A percentile compares a stretch with the other conserved stretches of the same genome.
Evolutionary conservation across 2,888 invertebrate species (phyloP).

Genomic region (Drosophila flavopinicola): DNA sequence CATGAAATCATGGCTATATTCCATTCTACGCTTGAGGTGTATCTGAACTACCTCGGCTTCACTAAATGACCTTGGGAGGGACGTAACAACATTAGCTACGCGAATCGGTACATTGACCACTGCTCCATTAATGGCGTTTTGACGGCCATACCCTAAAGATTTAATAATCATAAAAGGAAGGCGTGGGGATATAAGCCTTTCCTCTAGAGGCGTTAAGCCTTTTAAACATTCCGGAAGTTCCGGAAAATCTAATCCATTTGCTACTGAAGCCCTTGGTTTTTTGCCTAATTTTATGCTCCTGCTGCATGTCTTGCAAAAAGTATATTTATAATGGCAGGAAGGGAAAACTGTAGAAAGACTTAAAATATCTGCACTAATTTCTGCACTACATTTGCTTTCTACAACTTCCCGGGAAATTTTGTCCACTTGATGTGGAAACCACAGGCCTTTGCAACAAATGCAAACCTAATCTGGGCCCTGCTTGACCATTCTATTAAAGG

Average conservation of each 20-base stretch:
- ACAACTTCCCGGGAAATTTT: background rate
- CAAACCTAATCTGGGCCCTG: background rate
- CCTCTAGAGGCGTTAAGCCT: too few species aligned
- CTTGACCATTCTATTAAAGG: background rate
- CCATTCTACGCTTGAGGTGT: background rate
- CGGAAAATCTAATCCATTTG: too few species aligned
- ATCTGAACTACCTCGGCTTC: too few species aligned
- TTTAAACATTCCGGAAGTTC: background rate
- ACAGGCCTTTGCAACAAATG: background rate
- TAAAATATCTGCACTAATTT: too few species aligned
- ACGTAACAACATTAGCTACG: slow-evolving; percentile 12
- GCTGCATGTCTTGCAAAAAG: background rate
- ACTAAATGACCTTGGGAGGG: slow-evolving; percentile 2
- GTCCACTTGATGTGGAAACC: slow-evolving; percentile 2
- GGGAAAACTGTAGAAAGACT: too few species aligned
- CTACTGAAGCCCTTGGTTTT: too few species aligned
- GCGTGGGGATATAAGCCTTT: too few species aligned
- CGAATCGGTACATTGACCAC: slow-evolving; percentile 22
- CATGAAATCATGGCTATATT: background rate
- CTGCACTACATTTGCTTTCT: too few species aligned
- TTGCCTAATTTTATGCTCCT: slow-evolving; percentile 3
- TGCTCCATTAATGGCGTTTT: slow-evolving; percentile 12
- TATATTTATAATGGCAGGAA: background rate
- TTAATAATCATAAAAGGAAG: too few species aligned
- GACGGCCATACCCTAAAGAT: background rate